Percentiles rank a stretch among this genome's conserved stretches.
Evolutionary conservation across 2,113 vertebrate genomes (phyloP).

Genomic region (human): DNA sequence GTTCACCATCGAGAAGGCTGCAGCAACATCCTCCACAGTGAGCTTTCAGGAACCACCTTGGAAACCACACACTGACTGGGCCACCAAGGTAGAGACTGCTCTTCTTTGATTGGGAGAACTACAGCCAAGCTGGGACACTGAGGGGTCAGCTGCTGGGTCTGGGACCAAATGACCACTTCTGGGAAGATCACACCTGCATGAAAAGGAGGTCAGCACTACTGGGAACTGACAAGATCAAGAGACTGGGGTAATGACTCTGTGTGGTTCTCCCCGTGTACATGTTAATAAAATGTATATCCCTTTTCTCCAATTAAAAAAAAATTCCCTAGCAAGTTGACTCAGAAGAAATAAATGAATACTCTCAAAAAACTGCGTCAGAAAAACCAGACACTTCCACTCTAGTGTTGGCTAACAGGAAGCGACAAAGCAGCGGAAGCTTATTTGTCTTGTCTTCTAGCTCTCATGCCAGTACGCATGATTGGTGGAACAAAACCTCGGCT

Average conservation of each 20-base stretch:
- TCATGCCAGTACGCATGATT: background rate
- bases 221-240: background rate
- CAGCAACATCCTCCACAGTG: background rate
- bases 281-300: too few relatives aligned
- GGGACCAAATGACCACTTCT: background rate
- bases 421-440: background rate
- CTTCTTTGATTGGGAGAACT: background rate
- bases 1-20: background rate
- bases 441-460: background rate
- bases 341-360: too few relatives aligned
- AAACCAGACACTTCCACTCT: background rate
- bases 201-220: background rate
- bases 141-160: background rate
- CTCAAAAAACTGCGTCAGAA: background rate
- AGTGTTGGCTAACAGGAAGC: background rate
- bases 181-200: background rate
- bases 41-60: background rate
- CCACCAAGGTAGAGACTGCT: background rate
- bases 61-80: background rate
- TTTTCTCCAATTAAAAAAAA: too few relatives aligned
- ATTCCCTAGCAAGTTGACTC: too few relatives aligned
- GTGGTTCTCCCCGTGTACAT: too few relatives aligned
- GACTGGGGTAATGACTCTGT: background rate
- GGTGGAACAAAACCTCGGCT: background rate
- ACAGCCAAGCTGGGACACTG: background rate